phyloP scores from a whole-genome alignment of 64 coral and sea anemone species.

The Astreopora myriophthalma region DNA sequence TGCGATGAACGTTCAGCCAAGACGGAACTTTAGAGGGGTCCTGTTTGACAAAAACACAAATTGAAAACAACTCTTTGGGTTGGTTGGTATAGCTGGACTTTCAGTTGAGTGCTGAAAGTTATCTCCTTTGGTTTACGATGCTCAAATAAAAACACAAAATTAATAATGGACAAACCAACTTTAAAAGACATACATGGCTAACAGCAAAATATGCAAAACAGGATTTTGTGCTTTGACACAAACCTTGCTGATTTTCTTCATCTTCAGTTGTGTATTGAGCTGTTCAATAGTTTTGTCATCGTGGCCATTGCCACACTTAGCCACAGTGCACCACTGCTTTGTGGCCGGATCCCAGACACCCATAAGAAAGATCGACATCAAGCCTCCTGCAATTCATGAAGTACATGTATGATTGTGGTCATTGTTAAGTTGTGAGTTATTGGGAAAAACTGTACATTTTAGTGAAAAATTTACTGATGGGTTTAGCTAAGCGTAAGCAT shows the following conservation, averaged over 20 bases:
- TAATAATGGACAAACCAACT: no score
- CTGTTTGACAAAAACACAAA: slow-evolving; percentile 2
- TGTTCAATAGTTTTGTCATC: slow-evolving; percentile 93
- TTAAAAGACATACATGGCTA: no score
- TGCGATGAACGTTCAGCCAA: slow-evolving; percentile 84
- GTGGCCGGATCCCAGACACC: slow-evolving; percentile 78
- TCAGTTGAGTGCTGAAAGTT: no score
- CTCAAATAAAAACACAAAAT: no score
- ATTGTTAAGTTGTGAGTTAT: no score
- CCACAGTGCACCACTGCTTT: slow-evolving; percentile 94
- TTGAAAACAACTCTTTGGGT: not conserved
- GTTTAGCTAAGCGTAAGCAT: no score
- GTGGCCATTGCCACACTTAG: slow-evolving; percentile 92
- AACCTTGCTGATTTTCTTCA: slow-evolving; percentile 98
- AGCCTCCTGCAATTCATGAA: slow-evolving; percentile 81
- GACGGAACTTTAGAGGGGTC: slow-evolving; percentile 79
- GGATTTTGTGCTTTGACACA: not conserved
- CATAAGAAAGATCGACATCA: slow-evolving; percentile 99
- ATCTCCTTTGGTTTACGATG: no score
- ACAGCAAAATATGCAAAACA: not conserved
- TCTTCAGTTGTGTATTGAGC: slow-evolving; percentile 87
- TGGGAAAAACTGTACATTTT: no score
- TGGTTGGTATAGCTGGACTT: no score
- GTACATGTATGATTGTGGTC: no score
- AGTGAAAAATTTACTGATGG: no score